Evolutionary conservation across 2,113 vertebrate species (phyloP).

Genomic region (Erythrolamprus reginae): DNA sequence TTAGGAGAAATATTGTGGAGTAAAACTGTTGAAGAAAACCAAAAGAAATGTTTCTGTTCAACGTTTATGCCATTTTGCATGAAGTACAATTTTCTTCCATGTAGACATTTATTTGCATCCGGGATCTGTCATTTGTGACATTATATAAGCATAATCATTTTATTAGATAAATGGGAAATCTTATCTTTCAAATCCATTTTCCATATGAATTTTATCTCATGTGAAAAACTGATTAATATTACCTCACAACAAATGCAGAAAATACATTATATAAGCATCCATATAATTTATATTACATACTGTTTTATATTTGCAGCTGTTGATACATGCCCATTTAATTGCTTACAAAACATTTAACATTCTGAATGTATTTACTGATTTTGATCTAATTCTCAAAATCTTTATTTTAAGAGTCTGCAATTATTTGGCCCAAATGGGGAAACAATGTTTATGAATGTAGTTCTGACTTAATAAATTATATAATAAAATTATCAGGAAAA

Average conservation of each 20-base stretch:
- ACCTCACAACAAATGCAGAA: conserved; percentile 16
- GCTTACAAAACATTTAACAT: conserved; percentile 43
- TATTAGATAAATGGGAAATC: neutral
- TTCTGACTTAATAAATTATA: conserved; percentile 28
- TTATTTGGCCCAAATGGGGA: conserved; percentile 42
- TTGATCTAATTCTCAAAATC: conserved; percentile 31
- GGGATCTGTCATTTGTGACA: neutral
- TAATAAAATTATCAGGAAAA: conserved; percentile 49
- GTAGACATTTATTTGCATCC: neutral
- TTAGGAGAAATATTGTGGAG: neutral
- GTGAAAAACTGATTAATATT: neutral
- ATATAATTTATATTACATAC: neutral
- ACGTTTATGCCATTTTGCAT: neutral
- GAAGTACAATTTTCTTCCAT: neutral
- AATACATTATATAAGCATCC: neutral
- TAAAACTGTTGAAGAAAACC: neutral
- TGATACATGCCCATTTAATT: conserved; percentile 24
- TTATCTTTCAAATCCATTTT: neutral
- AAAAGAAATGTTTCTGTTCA: neutral
- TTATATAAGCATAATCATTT: neutral
- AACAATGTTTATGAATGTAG: conserved; percentile 27
- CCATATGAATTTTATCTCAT: neutral
- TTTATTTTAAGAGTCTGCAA: conserved; percentile 43
- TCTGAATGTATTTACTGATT: conserved; percentile 23
- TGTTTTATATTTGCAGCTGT: neutral